Conservation (phyloP, 2,113 vertebrate genomes). For the Bujurquina vittata region DNA sequence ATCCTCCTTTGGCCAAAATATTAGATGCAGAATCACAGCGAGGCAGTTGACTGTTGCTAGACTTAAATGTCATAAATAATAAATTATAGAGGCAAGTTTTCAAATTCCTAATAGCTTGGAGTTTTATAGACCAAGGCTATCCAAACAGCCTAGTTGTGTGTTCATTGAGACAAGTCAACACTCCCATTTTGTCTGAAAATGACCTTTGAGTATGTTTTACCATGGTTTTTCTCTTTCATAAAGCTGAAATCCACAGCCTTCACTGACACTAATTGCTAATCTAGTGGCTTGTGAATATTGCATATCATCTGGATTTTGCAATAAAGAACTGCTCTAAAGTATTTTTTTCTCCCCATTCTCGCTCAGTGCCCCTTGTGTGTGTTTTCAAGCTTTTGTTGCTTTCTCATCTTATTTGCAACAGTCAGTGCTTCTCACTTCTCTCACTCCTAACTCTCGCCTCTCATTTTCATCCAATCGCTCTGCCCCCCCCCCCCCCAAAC, state of each 20-base stretch:
- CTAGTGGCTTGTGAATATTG: conserved; percentile 47
- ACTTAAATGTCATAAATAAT: background rate
- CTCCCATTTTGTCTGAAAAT: conserved; percentile 36
- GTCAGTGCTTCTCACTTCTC: conserved; percentile 20
- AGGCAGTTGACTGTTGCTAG: background rate
- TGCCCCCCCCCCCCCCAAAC: conserved; percentile 16
- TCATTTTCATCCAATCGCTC: conserved; percentile 50
- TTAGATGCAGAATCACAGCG: background rate
- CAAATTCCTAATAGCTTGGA: conserved; percentile 13
- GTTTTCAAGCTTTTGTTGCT: conserved; percentile 31
- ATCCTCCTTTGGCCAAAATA: background rate
- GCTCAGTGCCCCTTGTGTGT: background rate
- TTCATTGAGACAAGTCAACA: conserved; percentile 23
- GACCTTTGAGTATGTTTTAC: conserved; percentile 41
- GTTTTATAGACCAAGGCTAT: conserved; percentile 15
- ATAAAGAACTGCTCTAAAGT: conserved; percentile 54
- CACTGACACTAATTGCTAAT: conserved; percentile 56
- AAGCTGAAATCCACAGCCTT: conserved; percentile 41
- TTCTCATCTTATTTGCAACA: conserved; percentile 53
- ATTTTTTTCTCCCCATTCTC: conserved; percentile 16
- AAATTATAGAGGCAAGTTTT: background rate
- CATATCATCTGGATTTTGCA: conserved; percentile 55
- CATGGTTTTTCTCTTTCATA: conserved; percentile 26
- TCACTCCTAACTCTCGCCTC: conserved; percentile 10
- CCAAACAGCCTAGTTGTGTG: background rate